Base-by-base conservation (phyloP, 1,140 invertebrate species). In the Zaprionus taronus region DNA sequence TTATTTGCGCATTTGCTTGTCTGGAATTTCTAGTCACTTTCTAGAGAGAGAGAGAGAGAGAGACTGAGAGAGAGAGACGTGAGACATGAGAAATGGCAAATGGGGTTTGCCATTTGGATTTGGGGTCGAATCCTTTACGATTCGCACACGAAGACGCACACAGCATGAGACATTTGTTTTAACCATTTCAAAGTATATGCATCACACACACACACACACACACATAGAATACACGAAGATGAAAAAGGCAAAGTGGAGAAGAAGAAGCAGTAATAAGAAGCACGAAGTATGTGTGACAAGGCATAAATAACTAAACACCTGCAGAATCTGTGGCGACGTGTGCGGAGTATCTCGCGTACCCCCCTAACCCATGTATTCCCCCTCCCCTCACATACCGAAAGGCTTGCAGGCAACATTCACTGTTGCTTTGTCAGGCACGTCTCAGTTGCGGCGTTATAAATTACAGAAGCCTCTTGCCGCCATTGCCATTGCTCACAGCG, bases 291-390 rank as follows among this genome's bases (percentile, higher is more conserved):
- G 83, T 81, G 81, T 79, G 85, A 84, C 84, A 90, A 90, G 85
- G 79, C 85, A 89, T 89, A 90, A 89, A 89, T 89, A 89, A 81
- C 85, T 90, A 90, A 89, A 89, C 86, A 89, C 85, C 85, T 89
- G 85, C 85, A 85, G 75, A 89, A 81, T 83, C 77, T 77, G 73
- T 34, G 77, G 61, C 38, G 55, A 60, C n/a, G 41, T 34, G 36
- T n/a, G 24, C 15, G 22, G 12, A n/a, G 14, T 44, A 26, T 12
- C 20, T 51, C n/a, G 41, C 41, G n/a, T 17, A 17, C 17, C 15
- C 15, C 15, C 15, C n/a, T 44, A 1, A 11, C 49, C 20, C 31
- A 34, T 11, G 31, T 34, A 34, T 12, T 12, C 24, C 11, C 22
- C 14, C 12, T 15, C 11, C 17, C 31, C 7, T 11, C 14, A 24